These are phyloP conservation scores for Otolemur garnettii DNA, from an alignment of 2,113 vertebrate genomes.

Conservation along the genomic window DNA sequence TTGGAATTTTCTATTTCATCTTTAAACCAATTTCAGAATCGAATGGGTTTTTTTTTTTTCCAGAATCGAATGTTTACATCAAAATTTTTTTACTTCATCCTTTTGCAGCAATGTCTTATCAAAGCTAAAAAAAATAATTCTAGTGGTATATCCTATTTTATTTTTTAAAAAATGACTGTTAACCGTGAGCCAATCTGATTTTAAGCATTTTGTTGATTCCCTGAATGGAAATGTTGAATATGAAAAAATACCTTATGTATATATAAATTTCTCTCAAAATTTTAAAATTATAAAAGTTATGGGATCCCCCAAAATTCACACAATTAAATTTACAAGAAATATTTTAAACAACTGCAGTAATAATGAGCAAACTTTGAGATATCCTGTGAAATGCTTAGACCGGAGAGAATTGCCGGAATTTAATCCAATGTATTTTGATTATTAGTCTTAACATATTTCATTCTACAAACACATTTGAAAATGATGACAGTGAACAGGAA, in stretches of 20 bases:
- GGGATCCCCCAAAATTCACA: neutral
- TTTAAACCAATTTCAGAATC: slow-evolving; percentile 55
- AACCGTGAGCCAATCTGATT: neutral
- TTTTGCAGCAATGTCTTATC: slow-evolving; percentile 36
- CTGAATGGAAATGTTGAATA: neutral
- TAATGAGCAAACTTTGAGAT: neutral
- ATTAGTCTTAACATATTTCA: neutral
- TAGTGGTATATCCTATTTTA: neutral
- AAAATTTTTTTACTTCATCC: slow-evolving; percentile 52
- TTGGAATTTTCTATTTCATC: slow-evolving; percentile 51
- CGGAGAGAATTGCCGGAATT: neutral
- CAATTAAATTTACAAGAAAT: neutral
- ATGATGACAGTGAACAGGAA: neutral
- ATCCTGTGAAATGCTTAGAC: neutral
- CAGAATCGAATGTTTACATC: slow-evolving; percentile 18
- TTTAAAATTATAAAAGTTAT: neutral
- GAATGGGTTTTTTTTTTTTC: neutral
- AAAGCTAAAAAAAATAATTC: slow-evolving; percentile 7
- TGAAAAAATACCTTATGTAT: neutral
- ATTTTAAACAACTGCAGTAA: neutral
- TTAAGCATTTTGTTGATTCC: slow-evolving; percentile 15
- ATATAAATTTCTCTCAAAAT: too few relatives aligned
- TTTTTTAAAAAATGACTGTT: slow-evolving; percentile 41
- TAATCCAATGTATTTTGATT: neutral
- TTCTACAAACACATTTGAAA: neutral